Evolutionary conservation across 2,888 invertebrate species (phyloP), one percentile per base, ranked within the genome.

Genomic region (Drosophila longiperda): DNA sequence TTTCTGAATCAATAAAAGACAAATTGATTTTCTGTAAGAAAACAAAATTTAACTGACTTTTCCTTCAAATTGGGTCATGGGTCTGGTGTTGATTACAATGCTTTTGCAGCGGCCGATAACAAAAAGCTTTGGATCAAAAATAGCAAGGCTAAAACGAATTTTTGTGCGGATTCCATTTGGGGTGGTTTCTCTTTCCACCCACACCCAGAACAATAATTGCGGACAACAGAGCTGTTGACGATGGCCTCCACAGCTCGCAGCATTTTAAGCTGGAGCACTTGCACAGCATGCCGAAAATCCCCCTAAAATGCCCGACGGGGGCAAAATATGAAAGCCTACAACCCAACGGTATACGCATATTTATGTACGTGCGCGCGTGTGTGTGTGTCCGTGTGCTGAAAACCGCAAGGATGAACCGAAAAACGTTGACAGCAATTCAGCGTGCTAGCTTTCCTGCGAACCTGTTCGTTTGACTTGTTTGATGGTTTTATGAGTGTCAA

Each of bases 21-120:
- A 88, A 89, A 92, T 91, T 92, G 92, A 92, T 92, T 92, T 92
- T 92, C 92, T 92, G 90, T 92, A 92, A 92, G 92, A 92, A 92
- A 92, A 90, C 89, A 91, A 91, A 91, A 38, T 32, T 54, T 75
- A 73, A 23, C 32, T 20, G 53, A 64, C 73, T 86, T 78, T 83
- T 79, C 50, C 58, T 58, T 73, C 63, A 55, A 42, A 55, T n/a
- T 20, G 66, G 66, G 40, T 8, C n/a, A 15, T 15, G 29, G 29
- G 15, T 60, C 36, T 29, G 49, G 49, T 29, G 23, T 29, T 36
- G 29, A 26, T 20, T 3, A 33, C 33, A 12, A 40, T 2, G n/a
- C 33, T 40, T 4, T 1, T 4, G 3, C 17, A 33, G 8, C 15
- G 20, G 15, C 23, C 34, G 6, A 54, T 38, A n/a, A 38, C 15